phyloP scores from a whole-genome alignment of 1,140 invertebrate genomes.

The Halesus radiatus region DNA sequence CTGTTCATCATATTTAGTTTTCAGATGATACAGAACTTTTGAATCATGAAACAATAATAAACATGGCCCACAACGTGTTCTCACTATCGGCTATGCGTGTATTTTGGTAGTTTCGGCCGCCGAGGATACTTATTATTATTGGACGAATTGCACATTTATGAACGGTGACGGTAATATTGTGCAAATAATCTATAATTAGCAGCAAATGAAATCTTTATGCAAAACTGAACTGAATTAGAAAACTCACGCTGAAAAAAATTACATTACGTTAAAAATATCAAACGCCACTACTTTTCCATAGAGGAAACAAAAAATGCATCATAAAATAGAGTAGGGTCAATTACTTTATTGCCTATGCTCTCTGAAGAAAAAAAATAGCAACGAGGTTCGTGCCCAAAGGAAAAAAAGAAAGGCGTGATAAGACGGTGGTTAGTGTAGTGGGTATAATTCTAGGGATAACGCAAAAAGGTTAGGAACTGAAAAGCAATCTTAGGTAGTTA shows the following conservation, averaged over 20 bases:
- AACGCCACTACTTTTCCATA: constrained; percentile 6
- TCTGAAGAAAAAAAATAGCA: too few relatives aligned
- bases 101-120: constrained; percentile 29
- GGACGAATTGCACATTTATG: neutral
- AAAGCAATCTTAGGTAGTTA: too few relatives aligned
- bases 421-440: too few relatives aligned
- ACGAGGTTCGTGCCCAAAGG: too few relatives aligned
- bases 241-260: constrained; percentile 10
- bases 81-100: neutral
- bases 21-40: neutral
- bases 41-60: constrained; percentile 32
- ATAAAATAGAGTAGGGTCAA: too few relatives aligned
- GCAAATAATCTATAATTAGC: neutral
- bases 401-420: too few relatives aligned
- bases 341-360: too few relatives aligned
- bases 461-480: too few relatives aligned
- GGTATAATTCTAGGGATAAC: too few relatives aligned
- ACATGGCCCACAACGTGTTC: neutral
- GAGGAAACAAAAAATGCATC: neutral
- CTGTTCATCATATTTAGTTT: constrained; percentile 61
- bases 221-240: neutral
- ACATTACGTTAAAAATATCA: neutral
- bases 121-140: constrained; percentile 37
- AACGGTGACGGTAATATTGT: neutral
- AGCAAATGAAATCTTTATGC: neutral